These are phyloP conservation scores for Theretra japonica DNA, from an alignment of 2,888 invertebrate genomes.

Conservation along the genomic window DNA sequence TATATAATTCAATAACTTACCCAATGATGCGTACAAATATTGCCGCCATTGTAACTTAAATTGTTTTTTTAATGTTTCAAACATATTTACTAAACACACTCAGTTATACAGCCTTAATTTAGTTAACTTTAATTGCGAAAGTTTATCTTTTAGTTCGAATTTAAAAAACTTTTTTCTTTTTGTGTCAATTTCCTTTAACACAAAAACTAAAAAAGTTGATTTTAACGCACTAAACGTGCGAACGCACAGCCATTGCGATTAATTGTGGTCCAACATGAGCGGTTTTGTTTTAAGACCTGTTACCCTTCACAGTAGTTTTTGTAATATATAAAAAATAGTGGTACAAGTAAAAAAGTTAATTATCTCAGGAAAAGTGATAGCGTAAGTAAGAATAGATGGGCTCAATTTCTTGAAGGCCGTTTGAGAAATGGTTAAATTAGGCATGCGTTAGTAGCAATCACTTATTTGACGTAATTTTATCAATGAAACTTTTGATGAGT, in stretches of 20 bases:
- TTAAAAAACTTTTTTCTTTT: background rate
- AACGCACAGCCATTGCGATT: constrained; percentile 55
- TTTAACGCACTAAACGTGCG: constrained; percentile 52
- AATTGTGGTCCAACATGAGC: constrained; percentile 47
- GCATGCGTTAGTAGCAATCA: background rate
- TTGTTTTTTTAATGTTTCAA: constrained; percentile 58
- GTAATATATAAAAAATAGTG: constrained; percentile 20
- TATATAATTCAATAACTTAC: constrained; percentile 52
- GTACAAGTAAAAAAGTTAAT: constrained; percentile 26
- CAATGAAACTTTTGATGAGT: too few species aligned
- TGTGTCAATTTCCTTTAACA: background rate
- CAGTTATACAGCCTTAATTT: background rate
- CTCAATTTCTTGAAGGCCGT: constrained; percentile 42
- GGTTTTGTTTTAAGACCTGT: constrained; percentile 39
- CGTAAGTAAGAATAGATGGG: constrained; percentile 33
- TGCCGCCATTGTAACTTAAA: constrained; percentile 77
- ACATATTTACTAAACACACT: constrained; percentile 33
- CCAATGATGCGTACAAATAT: constrained; percentile 78
- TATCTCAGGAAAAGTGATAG: constrained; percentile 41
- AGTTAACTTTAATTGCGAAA: background rate
- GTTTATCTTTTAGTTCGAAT: background rate
- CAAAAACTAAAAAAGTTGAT: background rate
- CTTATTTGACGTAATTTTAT: background rate
- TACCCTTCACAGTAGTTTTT: constrained; percentile 60
- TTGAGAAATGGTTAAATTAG: constrained; percentile 17